Evolutionary conservation across 2,797 vertebrate genomes (phyloP), one percentile per base, ranked within the genome.

Genomic region (Anisognathus igniventris): DNA sequence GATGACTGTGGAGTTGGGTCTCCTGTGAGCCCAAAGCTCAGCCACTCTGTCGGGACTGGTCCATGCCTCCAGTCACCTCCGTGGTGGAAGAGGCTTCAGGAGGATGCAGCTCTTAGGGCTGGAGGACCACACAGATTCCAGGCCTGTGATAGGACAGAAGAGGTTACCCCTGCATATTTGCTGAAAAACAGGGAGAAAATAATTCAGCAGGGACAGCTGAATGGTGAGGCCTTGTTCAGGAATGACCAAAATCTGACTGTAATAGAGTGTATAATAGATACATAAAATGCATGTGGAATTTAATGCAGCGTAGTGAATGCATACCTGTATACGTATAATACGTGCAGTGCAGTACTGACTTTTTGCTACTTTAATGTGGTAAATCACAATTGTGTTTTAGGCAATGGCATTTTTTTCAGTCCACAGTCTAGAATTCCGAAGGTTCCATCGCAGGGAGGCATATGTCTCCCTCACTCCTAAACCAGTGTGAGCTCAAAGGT

Each of bases 221-320:
- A 56, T 71, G 76, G 86, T 57, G 56, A 95, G 81, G 84, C 95
- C 91, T 94, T 88, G 81, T 92, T 96, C 68, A 86, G 75, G 81
- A 96, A 89, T 86, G 89, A 95, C 92, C 92, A 89, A 94, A 95
- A 85, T 91, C 65, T 9, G 65, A 83, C 83, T 75, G 86, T 93
- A 93, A 62, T 80, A 88, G 91, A 10, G 74, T 93, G 82, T 96
- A 96, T 92, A 95, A 85, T 95, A 96, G 93, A 92, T 91, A 96
- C 80, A 71, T 95, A 91, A 96, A 93, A 94, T 97, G 95, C 94
- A 96, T 97, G 95, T 95, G 95, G 92, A 95, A 54, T 94, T 93
- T 95, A 96, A 90, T 60, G 90, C 92, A 88, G 90, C 74, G 12
- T 96, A 94, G 96, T 96, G 89, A 92, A 91, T 95, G 93, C 92